Evolutionary conservation across 2,888 invertebrate genomes (phyloP), one percentile per base, ranked within the genome.

Genomic region (Plebejus argus): DNA sequence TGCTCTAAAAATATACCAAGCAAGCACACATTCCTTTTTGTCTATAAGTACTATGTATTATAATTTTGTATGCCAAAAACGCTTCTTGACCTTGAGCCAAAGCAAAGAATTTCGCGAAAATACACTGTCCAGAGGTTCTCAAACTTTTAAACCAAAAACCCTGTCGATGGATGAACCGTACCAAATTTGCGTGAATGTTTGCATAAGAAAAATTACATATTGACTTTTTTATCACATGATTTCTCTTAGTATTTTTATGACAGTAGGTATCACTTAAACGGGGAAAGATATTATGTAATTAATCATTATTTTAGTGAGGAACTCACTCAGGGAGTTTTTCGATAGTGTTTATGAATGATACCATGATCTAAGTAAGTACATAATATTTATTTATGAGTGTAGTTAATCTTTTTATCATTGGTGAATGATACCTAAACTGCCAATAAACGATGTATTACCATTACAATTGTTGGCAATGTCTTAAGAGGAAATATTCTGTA

Each of bases 1-100:
- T 28, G 35, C 15, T 78, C 8, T 71, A 76, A 77, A 78, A 77
- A 75, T 76, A 23, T 66, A 70, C 49, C 71, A 74, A 23, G 12
- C 23, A 61, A 8, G 20, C 20, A 58, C 20, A 20, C 20, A 61
- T 61, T 23, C 23, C 23, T 20, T 20, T 23, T 61, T 61, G 23
- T 61, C 15, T 49, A 49, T 15, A 49, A 3, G 7, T 45, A 12
- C 45, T 49, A 61, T 61, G 56, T 5, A 61, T 20, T 20, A 20
- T 23, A 23, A 61, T 61, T 20, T 23, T 61, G 61, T 61, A 23
- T 61, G 23, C 61, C 10, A 10, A 61, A 61, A 61, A 10, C n/a
- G 23, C 23, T 23, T 23, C 10, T 12, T 20, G 61, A 18, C 10
- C 10, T 23, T 20, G 61, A 18, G 20, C 3, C 61, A 61, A 23